Evolutionary conservation across 2,113 vertebrate genomes (phyloP), one percentile per base, ranked within the genome.

Genomic region (Sprattus sprattus): DNA sequence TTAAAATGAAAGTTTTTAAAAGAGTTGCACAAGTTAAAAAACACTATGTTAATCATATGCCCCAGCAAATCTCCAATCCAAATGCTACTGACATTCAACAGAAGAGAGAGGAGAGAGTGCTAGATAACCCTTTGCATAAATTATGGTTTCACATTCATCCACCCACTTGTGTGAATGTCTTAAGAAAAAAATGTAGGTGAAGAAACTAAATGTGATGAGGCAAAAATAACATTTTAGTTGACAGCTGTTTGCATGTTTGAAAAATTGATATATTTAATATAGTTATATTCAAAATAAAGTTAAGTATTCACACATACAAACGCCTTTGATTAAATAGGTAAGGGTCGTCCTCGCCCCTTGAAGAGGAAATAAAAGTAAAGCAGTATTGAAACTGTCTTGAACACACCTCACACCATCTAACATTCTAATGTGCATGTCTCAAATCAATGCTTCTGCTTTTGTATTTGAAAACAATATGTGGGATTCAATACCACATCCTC

Each of bases 271-370:
- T 92, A 94, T 93, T 93, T 91, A 89, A 94, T 89, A 94, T 93
- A 90, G 93, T 93, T 89, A 92, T 89, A 93, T 92, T 94, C 89
- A 90, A 95, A 94, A 94, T 92, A 93, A 94, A 92, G 85, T 88
- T 86, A 84, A 91, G 91, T 94, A 93, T 93, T 93, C 94, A 95
- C 95, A 94, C 93, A 94, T 94, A 94, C 89, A 92, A 91, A 39
- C 39, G 90, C 44, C 71, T 85, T 86, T 89, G 91, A 94, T 91
- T 93, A 94, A 94, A 94, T 93, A 93, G 92, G 87, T 88, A 78
- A 92, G 87, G 92, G 92, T 39, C 90, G 82, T 85, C 86, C 89
- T 91, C 91, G 91, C 91, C 91, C 89, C 90, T 92, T 86, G 88
- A 87, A 91, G 90, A 82, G n/a, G 82, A 81, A 50, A 64, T 78